A percentile compares a stretch with the other conserved stretches of the same genome.
phyloP scores from a whole-genome alignment of 2,797 vertebrate genomes.

The Amblyraja radiata region DNA sequence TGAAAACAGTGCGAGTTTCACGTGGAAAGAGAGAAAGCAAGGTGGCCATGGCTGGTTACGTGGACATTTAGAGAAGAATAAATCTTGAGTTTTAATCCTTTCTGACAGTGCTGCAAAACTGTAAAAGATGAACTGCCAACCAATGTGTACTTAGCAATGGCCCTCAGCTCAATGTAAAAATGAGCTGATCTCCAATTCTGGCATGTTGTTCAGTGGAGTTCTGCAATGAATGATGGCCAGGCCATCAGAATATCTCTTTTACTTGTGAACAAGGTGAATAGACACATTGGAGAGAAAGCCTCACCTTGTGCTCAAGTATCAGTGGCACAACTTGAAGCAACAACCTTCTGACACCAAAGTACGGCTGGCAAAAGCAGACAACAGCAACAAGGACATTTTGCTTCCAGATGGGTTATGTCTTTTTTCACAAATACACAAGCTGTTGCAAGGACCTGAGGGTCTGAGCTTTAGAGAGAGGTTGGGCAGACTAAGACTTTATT shows the following conservation, averaged over 20 bases:
- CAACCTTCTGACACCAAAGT: background rate
- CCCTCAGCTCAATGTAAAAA: background rate
- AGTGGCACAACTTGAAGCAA: too few species aligned
- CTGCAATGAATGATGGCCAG: background rate
- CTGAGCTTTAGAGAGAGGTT: too few species aligned
- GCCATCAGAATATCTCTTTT: background rate
- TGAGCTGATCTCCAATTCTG: background rate
- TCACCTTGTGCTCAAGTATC: too few species aligned
- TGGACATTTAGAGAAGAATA: background rate
- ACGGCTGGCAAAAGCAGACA: background rate
- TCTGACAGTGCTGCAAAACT: background rate
- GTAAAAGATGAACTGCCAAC: background rate
- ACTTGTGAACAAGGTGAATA: background rate
- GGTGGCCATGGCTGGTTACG: background rate
- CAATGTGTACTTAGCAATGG: background rate
- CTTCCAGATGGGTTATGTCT: background rate
- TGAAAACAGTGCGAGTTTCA: background rate
- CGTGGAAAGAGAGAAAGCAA: background rate
- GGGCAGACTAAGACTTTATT: too few species aligned
- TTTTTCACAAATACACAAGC: background rate
- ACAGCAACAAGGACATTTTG: background rate
- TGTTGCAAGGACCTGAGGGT: background rate
- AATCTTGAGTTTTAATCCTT: background rate
- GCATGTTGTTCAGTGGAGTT: background rate
- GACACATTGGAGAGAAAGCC: too few species aligned